Base-by-base conservation (phyloP, 2,113 vertebrate genomes). In the Limnothrissa miodon region DNA sequence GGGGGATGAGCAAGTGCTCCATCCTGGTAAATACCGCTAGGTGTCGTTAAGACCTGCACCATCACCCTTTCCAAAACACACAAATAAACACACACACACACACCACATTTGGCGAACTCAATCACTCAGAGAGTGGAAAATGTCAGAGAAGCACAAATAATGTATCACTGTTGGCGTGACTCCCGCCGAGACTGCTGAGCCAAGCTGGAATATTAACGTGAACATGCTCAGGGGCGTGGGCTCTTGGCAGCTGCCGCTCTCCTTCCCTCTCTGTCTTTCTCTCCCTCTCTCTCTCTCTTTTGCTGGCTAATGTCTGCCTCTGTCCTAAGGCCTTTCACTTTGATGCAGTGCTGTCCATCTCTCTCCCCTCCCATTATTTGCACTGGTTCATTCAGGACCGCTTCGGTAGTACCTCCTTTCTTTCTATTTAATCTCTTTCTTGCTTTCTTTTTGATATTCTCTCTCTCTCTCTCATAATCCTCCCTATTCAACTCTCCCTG, bases 61-160 rank as follows among this genome's bases (percentile, higher is more conserved):
- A 15, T 36, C 33, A 74, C 15, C 11, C 66, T 33, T 59, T 78
- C 10, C n/a, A 33, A 51, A 4, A 51, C 79, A 80, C 78, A 46
- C 78, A 80, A 45, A 80, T 21, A 48, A 5, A 80, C 42, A 25
- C 44, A 42, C 78, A 39, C 36, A 39, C 59, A 66, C n/a, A 1
- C 66, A 11, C 56, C 51, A 74, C 74, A 84, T 85, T 87, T 86
- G 59, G 79, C 83, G 83, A 86, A 83, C 84, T 83, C 81, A 87
- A 87, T 89, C 83, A 81, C 46, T 87, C 78, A 86, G 81, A 85
- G 83, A 85, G 85, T 82, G 59, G 81, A 86, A 84, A 85, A 82
- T 87, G 86, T 87, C 83, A 86, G 59, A 83, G 70, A 83, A 80
- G 78, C 66, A 86, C 80, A 85, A 89, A 87, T 85, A 85, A 85